phyloP scores from a whole-genome alignment of 2,113 vertebrate genomes.

The Lampris incognitus region DNA sequence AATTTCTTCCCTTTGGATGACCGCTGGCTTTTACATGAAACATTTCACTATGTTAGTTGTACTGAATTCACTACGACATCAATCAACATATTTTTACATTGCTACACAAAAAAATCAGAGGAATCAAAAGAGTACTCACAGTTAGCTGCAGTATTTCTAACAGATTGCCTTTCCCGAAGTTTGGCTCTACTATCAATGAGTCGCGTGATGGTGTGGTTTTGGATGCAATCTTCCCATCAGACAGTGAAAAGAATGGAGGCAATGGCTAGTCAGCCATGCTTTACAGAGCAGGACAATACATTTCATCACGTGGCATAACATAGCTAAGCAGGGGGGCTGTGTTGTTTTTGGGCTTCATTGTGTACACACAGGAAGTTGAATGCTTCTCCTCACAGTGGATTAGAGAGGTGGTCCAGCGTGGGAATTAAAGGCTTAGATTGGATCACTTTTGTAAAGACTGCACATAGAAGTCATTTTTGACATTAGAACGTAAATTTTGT shows the following conservation, averaged over 20 bases:
- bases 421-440: slow-evolving; percentile 54
- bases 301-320: not conserved
- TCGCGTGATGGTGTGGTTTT: not conserved
- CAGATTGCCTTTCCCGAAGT: not conserved
- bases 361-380: slow-evolving; percentile 47
- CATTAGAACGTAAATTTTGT: not conserved
- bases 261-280: not conserved
- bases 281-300: slow-evolving; percentile 36
- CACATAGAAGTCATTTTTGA: not conserved
- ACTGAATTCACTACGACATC: not conserved
- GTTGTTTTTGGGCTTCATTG: slow-evolving; percentile 71
- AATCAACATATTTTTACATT: not conserved
- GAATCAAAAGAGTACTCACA: slow-evolving; percentile 49
- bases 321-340: slow-evolving; percentile 43
- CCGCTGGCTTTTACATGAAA: too few species aligned
- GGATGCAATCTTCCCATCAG: not conserved
- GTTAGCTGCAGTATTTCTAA: not conserved
- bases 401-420: slow-evolving; percentile 41
- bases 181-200: slow-evolving; percentile 5
- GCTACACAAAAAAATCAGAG: not conserved
- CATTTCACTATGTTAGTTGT: too few species aligned
- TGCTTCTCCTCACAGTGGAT: slow-evolving; percentile 60
- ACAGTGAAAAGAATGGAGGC: not conserved
- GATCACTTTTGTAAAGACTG: slow-evolving; percentile 17
- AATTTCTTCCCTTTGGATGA: too few species aligned